Conservation (phyloP, 1,140 invertebrate genomes). For the Drosophila pseudoobscura region DNA sequence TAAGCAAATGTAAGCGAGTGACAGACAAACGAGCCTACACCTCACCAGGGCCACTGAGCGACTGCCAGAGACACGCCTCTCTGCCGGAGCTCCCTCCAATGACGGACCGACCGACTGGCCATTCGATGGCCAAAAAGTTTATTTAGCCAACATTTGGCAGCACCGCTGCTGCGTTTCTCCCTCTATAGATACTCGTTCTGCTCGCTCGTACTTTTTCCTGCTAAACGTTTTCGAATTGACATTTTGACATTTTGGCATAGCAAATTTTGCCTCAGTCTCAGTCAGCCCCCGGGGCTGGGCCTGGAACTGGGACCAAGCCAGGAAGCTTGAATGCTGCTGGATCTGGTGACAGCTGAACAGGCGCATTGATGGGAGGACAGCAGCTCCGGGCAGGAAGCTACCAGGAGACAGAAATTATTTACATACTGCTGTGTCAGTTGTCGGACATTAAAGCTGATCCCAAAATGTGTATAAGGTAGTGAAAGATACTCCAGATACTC, state of each 20-base stretch:
- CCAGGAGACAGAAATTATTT: slow-evolving; percentile 26
- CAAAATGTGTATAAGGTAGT: slow-evolving; percentile 4
- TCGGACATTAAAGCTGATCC: slow-evolving; percentile 26
- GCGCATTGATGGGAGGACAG: slow-evolving; percentile 12
- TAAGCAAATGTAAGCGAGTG: slow-evolving; percentile 64
- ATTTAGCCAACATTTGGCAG: slow-evolving; percentile 63
- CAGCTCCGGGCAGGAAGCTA: slow-evolving; percentile 20
- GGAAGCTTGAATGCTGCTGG: slow-evolving; percentile 44
- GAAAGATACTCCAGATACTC: slow-evolving; percentile 8
- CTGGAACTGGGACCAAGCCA: slow-evolving; percentile 28
- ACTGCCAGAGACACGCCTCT: slow-evolving; percentile 26
- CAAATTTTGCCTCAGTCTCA: slow-evolving; percentile 26
- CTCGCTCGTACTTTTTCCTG: slow-evolving; percentile 42
- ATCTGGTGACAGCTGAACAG: slow-evolving; percentile 68
- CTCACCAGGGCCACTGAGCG: slow-evolving; percentile 60
- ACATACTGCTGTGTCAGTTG: slow-evolving; percentile 30
- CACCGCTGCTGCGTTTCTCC: slow-evolving; percentile 17
- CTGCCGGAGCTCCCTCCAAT: slow-evolving; percentile 1
- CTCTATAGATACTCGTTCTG: neutral
- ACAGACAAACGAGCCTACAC: slow-evolving; percentile 76
- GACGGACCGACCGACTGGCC: slow-evolving; percentile 16
- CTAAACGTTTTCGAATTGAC: slow-evolving; percentile 78
- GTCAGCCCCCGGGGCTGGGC: slow-evolving; percentile 30
- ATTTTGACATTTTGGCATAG: slow-evolving; percentile 75
- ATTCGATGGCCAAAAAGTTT: slow-evolving; percentile 59